phyloP scores from a whole-genome alignment of 2,113 vertebrate genomes.

The Azemiops feae region DNA sequence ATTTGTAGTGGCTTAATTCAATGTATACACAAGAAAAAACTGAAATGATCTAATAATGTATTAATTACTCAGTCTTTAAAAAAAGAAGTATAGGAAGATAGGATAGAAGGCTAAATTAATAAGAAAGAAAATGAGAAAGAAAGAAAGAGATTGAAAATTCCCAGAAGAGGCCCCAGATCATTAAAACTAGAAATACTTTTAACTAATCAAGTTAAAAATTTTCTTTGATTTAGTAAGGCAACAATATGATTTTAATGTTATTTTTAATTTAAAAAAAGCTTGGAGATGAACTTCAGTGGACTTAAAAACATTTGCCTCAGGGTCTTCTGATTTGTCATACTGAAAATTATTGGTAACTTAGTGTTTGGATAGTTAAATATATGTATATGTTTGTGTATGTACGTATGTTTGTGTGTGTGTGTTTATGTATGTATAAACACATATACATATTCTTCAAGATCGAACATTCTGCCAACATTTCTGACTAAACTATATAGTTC shows the following conservation, averaged over 20 bases:
- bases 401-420: background rate
- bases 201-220: background rate
- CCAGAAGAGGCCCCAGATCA: background rate
- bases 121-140: background rate
- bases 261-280: background rate
- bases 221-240: background rate
- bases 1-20: background rate
- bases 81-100: background rate
- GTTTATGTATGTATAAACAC: background rate
- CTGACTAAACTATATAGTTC: background rate
- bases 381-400: background rate
- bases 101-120: background rate
- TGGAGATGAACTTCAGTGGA: background rate
- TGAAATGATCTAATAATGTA: background rate
- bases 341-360: background rate
- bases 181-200: background rate
- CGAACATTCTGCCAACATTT: background rate
- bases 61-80: background rate
- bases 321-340: background rate
- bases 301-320: background rate
- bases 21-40: background rate
- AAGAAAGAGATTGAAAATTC: background rate
- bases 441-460: background rate
- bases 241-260: background rate
- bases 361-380: background rate